Conservation (phyloP, 2,797 vertebrate genomes). For the Aldrovandia affinis region DNA sequence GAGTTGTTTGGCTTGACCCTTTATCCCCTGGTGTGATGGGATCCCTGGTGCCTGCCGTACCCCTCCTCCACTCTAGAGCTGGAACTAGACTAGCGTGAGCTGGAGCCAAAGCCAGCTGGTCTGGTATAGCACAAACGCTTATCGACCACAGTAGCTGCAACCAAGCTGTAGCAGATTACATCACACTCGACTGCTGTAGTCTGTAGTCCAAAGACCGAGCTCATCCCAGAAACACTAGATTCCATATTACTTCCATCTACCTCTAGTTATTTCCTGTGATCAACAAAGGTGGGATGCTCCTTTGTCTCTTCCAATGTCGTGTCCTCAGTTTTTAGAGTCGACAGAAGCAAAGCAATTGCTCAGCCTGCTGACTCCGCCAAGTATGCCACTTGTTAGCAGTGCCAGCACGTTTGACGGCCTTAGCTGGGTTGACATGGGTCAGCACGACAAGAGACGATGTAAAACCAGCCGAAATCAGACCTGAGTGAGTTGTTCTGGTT, state of each 20-base stretch:
- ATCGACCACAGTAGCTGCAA: not conserved
- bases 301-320: not conserved
- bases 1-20: not conserved
- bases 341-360: not conserved
- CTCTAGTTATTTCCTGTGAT: conserved; percentile 7
- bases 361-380: not conserved
- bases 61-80: not conserved
- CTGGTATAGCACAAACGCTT: not conserved
- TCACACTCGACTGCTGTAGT: not conserved
- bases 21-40: not conserved
- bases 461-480: not conserved
- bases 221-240: not conserved
- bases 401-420: not conserved
- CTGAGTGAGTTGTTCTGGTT: not conserved
- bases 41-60: not conserved
- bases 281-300: not conserved
- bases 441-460: not conserved
- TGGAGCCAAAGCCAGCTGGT: not conserved
- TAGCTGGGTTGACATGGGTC: not conserved
- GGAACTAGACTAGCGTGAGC: not conserved
- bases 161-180: not conserved
- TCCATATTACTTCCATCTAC: conserved; percentile 7
- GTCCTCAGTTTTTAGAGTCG: not conserved
- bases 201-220: not conserved
- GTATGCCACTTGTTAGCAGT: not conserved